Evolutionary conservation across 2,888 invertebrate genomes (phyloP).

Genomic region (Seira ritae): DNA sequence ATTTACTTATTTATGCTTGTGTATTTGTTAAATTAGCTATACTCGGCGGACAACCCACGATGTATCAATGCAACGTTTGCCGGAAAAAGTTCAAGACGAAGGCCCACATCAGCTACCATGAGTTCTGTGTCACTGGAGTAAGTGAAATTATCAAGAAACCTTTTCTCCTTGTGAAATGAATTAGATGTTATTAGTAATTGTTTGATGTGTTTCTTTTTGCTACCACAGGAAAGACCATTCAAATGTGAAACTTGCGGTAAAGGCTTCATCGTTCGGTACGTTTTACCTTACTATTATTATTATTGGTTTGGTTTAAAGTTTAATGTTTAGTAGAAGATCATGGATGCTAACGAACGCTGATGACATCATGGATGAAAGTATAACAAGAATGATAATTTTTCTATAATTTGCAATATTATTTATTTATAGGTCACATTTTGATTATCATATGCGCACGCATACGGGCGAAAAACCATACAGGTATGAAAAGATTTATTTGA

Average conservation of each 20-base stretch:
- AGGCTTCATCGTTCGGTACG: constrained; percentile 79
- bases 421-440: not conserved
- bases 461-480: constrained; percentile 77
- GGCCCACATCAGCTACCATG: constrained; percentile 69
- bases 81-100: constrained; percentile 82
- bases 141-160: no score
- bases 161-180: no score
- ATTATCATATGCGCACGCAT: constrained; percentile 3
- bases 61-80: constrained; percentile 82
- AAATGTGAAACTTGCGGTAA: constrained; percentile 78
- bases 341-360: not conserved
- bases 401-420: not conserved
- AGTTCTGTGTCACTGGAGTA: constrained; percentile 61
- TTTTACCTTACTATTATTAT: not conserved
- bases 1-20: no score
- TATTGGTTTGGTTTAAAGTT: not conserved
- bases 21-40: not conserved
- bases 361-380: not conserved
- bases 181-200: no score
- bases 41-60: constrained; percentile 72
- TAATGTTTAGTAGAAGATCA: not conserved
- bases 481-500: constrained; percentile 77
- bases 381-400: not conserved
- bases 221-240: constrained; percentile 76
- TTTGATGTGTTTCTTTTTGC: no score